Evolutionary conservation across 2,113 vertebrate genomes (phyloP).

Genomic region (Pongo pygmaeus): DNA sequence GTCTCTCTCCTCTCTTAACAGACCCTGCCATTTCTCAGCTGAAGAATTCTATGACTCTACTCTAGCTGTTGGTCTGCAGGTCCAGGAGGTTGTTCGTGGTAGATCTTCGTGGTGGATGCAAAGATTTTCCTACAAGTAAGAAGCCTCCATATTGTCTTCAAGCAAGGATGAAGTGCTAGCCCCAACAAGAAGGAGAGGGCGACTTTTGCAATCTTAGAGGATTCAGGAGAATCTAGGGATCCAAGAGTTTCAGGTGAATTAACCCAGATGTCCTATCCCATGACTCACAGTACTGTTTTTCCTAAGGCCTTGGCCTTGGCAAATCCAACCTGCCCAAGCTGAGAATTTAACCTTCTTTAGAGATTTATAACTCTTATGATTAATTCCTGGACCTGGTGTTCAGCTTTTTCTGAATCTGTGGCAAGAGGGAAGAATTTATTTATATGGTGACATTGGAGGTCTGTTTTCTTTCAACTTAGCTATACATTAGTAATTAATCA

Average conservation of each 20-base stretch:
- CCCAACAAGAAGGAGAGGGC: not conserved
- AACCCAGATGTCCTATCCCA: not conserved
- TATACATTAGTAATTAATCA: not conserved
- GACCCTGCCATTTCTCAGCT: not conserved
- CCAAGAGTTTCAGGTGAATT: not conserved
- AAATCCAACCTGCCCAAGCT: not conserved
- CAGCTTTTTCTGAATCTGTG: not conserved
- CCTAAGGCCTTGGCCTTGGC: not conserved
- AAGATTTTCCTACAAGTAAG: not conserved
- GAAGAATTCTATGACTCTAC: not conserved
- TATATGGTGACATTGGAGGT: not conserved
- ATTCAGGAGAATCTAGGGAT: not conserved
- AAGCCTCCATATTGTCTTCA: not conserved
- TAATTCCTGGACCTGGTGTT: not conserved
- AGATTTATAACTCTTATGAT: not conserved
- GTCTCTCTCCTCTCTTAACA: not conserved
- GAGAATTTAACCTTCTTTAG: constrained; percentile 6
- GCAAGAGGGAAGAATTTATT: not conserved
- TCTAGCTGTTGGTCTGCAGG: not conserved
- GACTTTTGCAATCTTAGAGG: not conserved
- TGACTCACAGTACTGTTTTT: not conserved
- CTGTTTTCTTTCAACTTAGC: not conserved
- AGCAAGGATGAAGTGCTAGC: not conserved
- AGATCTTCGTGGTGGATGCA: not conserved
- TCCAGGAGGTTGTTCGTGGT: not conserved